phyloP scores from a whole-genome alignment of 2,797 vertebrate genomes.

The Spea hammondii region DNA sequence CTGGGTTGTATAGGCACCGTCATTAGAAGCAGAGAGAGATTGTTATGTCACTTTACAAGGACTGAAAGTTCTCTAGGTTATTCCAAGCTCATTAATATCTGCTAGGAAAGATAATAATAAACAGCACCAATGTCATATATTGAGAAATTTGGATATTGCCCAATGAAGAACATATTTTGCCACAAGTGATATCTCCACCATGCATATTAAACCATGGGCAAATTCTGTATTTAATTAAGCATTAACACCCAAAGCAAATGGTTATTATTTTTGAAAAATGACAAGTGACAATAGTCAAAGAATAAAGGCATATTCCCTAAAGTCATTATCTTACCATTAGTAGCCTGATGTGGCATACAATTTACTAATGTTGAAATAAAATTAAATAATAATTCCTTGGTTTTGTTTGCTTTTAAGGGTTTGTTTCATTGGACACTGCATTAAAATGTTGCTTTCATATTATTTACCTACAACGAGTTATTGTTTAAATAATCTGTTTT shows the following conservation, averaged over 20 bases:
- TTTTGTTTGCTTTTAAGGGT: constrained; percentile 7
- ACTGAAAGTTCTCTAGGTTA: too few species aligned
- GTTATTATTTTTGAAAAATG: constrained; percentile 36
- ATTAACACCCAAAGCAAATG: constrained; percentile 29
- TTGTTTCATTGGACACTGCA: neutral
- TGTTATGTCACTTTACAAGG: too few species aligned
- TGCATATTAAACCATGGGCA: constrained; percentile 17
- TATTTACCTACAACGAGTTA: too few species aligned
- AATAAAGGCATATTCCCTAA: constrained; percentile 18
- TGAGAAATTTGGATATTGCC: neutral
- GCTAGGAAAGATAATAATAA: too few species aligned
- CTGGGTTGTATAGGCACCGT: too few species aligned
- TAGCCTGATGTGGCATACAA: constrained; percentile 18
- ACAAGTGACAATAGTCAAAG: constrained; percentile 18
- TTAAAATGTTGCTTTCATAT: neutral
- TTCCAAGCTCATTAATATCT: too few species aligned
- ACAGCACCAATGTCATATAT: too few species aligned
- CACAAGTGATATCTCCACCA: neutral
- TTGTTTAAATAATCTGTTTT: too few species aligned
- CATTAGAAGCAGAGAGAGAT: too few species aligned
- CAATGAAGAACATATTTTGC: neutral
- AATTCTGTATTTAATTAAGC: constrained; percentile 26
- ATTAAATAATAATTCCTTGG: constrained; percentile 21
- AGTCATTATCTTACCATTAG: constrained; percentile 39
- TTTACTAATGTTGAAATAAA: constrained; percentile 25